Conservation (phyloP, 2,113 vertebrate genomes). For the human (Homo sapiens) region GRCh38 chr6:58107001-58107500, state of each 20-base stretch:
- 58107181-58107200: neutral
- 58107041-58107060: neutral
- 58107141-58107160: neutral
- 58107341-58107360: neutral
- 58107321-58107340: too few relatives aligned
- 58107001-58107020: neutral
- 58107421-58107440: neutral
- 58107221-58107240: too few relatives aligned
- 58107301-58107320: neutral
- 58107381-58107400: neutral
- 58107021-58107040: neutral
- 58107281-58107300: neutral
- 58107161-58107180: neutral
- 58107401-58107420: neutral
- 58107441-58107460: neutral
- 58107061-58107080: neutral
- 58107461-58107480: neutral
- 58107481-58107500: neutral
- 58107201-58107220: neutral
- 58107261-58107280: neutral
- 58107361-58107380: neutral
- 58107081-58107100: neutral
- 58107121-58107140: neutral
- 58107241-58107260: too few relatives aligned
- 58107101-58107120: neutral